These are phyloP conservation scores for Paelopatides confundens DNA, from an alignment of 53 echinoderm and acorn worm genomes.

Conservation along the genomic window DNA sequence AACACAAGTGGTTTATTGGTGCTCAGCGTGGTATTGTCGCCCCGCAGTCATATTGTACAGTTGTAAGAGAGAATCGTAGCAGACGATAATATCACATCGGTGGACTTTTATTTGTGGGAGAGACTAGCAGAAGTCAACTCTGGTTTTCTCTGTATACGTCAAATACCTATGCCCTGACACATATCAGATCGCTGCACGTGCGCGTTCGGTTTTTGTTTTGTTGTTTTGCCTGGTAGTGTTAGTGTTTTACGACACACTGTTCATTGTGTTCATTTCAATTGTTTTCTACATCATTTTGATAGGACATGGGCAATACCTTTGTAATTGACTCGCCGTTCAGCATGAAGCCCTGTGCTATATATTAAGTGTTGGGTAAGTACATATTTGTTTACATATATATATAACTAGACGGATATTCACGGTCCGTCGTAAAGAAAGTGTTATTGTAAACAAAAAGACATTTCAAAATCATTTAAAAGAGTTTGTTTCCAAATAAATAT, in stretches of 20 bases:
- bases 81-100: not conserved
- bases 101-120: not conserved
- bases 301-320: too few relatives aligned
- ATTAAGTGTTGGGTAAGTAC: too few relatives aligned
- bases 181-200: not conserved
- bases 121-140: not conserved
- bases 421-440: too few relatives aligned
- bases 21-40: conserved; percentile 9
- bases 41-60: not conserved
- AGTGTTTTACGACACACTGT: not conserved
- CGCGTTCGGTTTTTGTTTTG: not conserved
- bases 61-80: not conserved
- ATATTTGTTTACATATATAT: too few relatives aligned
- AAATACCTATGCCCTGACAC: not conserved
- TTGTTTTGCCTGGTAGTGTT: not conserved
- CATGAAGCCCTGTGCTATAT: too few relatives aligned
- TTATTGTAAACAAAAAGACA: too few relatives aligned
- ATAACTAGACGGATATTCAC: too few relatives aligned
- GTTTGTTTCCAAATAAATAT: too few relatives aligned
- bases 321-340: too few relatives aligned
- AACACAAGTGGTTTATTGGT: not conserved
- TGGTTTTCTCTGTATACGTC: not conserved
- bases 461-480: too few relatives aligned
- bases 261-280: not conserved
- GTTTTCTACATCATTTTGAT: too few relatives aligned